These are phyloP conservation scores for Gryllus longicercus DNA, from an alignment of 2,888 invertebrate species.

Conservation along the genomic window DNA sequence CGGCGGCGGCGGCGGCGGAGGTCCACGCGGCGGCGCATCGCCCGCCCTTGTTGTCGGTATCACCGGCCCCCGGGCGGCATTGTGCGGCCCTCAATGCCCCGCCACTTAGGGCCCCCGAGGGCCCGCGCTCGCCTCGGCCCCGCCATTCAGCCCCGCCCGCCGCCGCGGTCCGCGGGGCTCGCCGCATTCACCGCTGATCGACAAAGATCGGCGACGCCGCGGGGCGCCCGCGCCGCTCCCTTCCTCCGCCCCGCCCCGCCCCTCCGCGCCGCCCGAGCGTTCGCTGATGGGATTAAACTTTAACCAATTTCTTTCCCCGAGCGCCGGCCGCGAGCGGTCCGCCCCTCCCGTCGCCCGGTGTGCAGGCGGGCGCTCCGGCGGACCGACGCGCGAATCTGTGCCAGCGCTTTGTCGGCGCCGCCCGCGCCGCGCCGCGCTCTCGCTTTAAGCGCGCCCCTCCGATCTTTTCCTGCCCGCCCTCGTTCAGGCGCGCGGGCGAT, in stretches of 20 bases:
- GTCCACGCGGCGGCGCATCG: too few relatives aligned
- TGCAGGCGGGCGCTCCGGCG: too few relatives aligned
- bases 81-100: too few relatives aligned
- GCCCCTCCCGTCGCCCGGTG: not conserved
- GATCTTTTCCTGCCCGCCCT: too few relatives aligned
- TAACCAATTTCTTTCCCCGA: not conserved
- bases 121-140: not conserved
- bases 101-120: not conserved
- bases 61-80: too few relatives aligned
- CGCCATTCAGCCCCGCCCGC: not conserved
- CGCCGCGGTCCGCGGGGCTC: not conserved
- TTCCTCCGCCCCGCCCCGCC: not conserved
- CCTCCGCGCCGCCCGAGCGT: not conserved
- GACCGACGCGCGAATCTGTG: too few relatives aligned
- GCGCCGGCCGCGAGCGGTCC: not conserved
- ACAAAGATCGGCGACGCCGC: not conserved
- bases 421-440: too few relatives aligned
- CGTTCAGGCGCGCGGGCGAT: too few relatives aligned
- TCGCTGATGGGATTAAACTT: not conserved
- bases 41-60: too few relatives aligned
- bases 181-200: conserved; percentile 17
- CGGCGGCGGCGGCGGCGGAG: too few relatives aligned
- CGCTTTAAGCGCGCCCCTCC: too few relatives aligned
- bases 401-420: too few relatives aligned
- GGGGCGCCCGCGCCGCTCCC: not conserved